Evolutionary conservation across 1,140 invertebrate genomes (phyloP), one percentile per base, ranked within the genome.

Genomic region (Littorina saxatilis): DNA sequence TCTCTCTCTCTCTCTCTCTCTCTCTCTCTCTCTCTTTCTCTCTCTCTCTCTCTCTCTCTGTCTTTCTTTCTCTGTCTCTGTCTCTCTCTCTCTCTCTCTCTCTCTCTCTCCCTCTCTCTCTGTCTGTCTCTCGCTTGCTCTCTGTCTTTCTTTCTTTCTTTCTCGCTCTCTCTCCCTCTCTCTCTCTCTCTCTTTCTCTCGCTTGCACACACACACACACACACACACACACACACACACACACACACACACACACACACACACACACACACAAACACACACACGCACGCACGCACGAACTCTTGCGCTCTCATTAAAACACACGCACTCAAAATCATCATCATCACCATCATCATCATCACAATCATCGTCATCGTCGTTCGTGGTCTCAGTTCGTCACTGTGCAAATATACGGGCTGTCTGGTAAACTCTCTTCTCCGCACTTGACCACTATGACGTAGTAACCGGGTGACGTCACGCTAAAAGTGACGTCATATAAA

Each of bases 401-500:
- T 61, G 83, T 80, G 63, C 82, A 82, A 29, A 86, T 81, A 79
- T 89, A 91, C 2, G 91, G 91, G 68, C 90, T 89, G 27, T 88
- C 86, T 1, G 85, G 76, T 40, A 91, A 85, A 13, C 83, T 82
- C n/a, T 80, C 39, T 27, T 90, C 88, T n/a, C 81, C 84, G 90
- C 91, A 92, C 63, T 90, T 90, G 0, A 92, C 86, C 47, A 82
- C 85, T 35, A 92, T 90, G n/a, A 89, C 58, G 77, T 92, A 92
- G 13, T 86, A 85, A 27, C 91, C 91, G 5, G 89, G 87, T 11
- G 80, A 76, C 15, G 86, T 83, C 13, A 91, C 91, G 80, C 87
- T 85, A 73, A 89, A 91, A 1, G 80, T 85, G 35, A 92, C 84
- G 80, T 91, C 89, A 75, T 91, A 90, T 27, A 88, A 61, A 77